Base-by-base conservation (phyloP, 2,797 vertebrate species). In the Philypnodon macrostomus region DNA sequence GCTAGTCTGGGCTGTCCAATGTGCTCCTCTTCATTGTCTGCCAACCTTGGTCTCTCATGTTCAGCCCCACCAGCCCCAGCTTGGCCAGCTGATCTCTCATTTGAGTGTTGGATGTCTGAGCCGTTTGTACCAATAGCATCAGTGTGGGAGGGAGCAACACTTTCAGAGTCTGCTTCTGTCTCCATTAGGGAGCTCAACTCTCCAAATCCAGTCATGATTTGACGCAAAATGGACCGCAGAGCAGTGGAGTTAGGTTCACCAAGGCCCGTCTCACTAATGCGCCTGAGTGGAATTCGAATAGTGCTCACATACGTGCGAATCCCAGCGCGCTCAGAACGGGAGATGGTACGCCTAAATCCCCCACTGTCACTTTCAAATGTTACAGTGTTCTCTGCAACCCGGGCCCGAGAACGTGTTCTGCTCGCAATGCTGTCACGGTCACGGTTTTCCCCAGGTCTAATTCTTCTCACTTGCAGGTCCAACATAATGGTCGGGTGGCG, bases 141-240 rank as follows among this genome's bases (percentile, higher is more conserved):
- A 14, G 77, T 48, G 36, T 81, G 87, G 57, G 54, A 72, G 0
- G 84, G 77, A 5, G 83, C 75, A 19, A 83, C 85, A 7, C 42
- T 75, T 77, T 94, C 93, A 2, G 93, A 90, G 65, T 90, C 92
- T 0, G 94, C 91, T 69, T 97, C 94, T 0, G 92, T 93, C 81
- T 96, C 95, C 93, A 96, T 95, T 48, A 96, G 84, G 39, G 94
- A 95, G 73, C 92, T 96, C 44, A 97, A 79, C 56, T 98, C 94
- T 57, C 94, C 95, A 73, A 97, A 97, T 39, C 94, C 94, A 1
- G 93, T 94, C 93, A 97, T 94, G 49, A 98, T 95, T 83, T 98
- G 94, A 13, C 94, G 90, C 72, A 98, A 84, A 70, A 98, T 93
- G 23, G 95, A 95, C 3, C 91, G 90, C 45, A 96, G 83, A 7